Evolutionary conservation across 2,797 vertebrate genomes (phyloP).

Genomic region (Graptemys geographica): DNA sequence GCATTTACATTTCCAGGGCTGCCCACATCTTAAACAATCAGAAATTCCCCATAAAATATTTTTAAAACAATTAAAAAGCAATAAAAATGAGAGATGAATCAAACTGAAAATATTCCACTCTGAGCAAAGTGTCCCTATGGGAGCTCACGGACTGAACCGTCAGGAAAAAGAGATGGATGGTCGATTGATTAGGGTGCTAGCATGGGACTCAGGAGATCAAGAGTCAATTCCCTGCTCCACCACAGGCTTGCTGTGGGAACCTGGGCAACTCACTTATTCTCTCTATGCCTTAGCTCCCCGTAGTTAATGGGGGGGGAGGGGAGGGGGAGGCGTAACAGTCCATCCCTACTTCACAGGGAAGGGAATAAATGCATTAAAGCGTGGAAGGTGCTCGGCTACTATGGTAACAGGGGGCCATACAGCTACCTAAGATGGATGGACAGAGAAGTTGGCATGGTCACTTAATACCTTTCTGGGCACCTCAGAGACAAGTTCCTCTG

Average conservation of each 20-base stretch:
- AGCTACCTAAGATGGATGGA: not conserved
- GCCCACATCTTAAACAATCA: not conserved
- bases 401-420: not conserved
- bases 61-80: not conserved
- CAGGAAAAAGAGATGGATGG: slow-evolving; percentile 9
- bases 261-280: not conserved
- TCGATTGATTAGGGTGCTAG: not conserved
- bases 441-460: not conserved
- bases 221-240: slow-evolving; percentile 16
- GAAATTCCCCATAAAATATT: not conserved
- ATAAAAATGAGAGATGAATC: not conserved
- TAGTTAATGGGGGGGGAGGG: not conserved
- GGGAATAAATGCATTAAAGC: not conserved
- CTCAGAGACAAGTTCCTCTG: not conserved
- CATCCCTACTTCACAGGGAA: not conserved
- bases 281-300: not conserved
- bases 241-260: slow-evolving; percentile 1
- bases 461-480: not conserved
- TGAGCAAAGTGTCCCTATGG: not conserved
- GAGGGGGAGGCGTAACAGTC: not conserved
- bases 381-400: not conserved
- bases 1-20: not conserved
- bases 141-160: not conserved
- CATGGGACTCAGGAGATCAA: slow-evolving; percentile 16
- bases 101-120: not conserved